These are phyloP conservation scores for Eupithecia tripunctaria DNA, from an alignment of 2,888 invertebrate genomes.

Conservation along the genomic window DNA sequence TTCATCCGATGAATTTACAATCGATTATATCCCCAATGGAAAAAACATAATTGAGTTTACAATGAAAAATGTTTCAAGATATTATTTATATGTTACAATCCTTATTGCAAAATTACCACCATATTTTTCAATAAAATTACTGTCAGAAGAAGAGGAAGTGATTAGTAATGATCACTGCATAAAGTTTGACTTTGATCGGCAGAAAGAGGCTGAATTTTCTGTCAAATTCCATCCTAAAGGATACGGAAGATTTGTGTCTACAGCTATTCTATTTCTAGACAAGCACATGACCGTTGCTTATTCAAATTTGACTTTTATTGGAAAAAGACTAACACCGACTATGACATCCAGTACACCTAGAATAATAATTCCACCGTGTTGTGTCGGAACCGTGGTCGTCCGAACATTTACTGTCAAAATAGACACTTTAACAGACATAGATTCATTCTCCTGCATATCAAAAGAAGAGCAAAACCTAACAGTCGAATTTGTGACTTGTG, in stretches of 20 bases:
- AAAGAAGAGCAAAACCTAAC: constrained; percentile 60
- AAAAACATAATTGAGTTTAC: constrained; percentile 64
- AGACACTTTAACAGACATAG: constrained; percentile 55
- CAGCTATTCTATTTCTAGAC: constrained; percentile 71
- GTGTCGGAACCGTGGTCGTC: constrained; percentile 55
- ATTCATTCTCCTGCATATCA: constrained; percentile 60
- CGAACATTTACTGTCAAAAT: constrained; percentile 59
- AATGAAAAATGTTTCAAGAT: constrained; percentile 75
- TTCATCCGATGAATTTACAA: constrained; percentile 72
- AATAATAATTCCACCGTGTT: constrained; percentile 72
- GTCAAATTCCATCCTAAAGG: constrained; percentile 72
- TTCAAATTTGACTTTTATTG: constrained; percentile 73
- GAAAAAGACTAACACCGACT: constrained; percentile 60
- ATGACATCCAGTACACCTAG: constrained; percentile 64
- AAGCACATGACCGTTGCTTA: constrained; percentile 71
- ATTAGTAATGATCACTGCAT: constrained; percentile 61
- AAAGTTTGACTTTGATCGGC: constrained; percentile 67
- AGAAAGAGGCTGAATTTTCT: constrained; percentile 52
- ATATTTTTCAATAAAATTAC: constrained; percentile 63
- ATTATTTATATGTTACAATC: constrained; percentile 65
- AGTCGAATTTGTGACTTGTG: constrained; percentile 54
- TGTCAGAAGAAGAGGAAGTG: constrained; percentile 54
- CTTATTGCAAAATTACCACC: constrained; percentile 66
- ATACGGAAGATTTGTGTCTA: constrained; percentile 67
- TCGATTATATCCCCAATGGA: constrained; percentile 56